Conservation (phyloP, 2,113 vertebrate species). For the Struthio camelus region DNA sequence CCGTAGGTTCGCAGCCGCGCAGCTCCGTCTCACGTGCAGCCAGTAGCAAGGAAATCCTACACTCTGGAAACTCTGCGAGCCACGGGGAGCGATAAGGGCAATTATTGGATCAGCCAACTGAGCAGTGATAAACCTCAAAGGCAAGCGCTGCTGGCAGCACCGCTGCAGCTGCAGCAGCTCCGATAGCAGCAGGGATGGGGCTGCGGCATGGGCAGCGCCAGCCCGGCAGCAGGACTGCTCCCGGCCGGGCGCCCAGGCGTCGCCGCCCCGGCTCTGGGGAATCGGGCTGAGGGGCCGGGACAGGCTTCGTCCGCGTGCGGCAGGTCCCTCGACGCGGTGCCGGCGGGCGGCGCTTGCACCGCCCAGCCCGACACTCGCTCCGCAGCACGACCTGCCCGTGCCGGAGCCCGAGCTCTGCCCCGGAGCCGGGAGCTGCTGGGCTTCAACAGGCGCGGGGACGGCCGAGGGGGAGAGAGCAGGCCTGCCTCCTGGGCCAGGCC, state of each 20-base stretch:
- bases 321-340: background rate
- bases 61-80: background rate
- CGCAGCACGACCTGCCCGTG: fast-evolving
- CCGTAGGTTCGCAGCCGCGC: background rate
- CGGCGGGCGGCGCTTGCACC: fast-evolving
- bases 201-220: background rate
- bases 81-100: background rate
- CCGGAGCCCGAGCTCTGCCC: fast-evolving
- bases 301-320: background rate
- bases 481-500: too few species aligned
- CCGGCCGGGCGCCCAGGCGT: background rate
- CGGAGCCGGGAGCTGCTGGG: fast-evolving
- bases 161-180: background rate
- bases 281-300: too few species aligned
- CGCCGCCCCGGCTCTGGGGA: background rate
- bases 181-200: fast-evolving
- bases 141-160: background rate
- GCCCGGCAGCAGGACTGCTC: background rate
- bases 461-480: too few species aligned
- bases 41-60: background rate
- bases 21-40: background rate
- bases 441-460: background rate
- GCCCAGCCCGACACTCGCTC: fast-evolving
- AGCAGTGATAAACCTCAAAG: background rate
- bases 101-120: background rate